Conservation (phyloP, 2,797 vertebrate species). For the Spondyliosoma cantharus region DNA sequence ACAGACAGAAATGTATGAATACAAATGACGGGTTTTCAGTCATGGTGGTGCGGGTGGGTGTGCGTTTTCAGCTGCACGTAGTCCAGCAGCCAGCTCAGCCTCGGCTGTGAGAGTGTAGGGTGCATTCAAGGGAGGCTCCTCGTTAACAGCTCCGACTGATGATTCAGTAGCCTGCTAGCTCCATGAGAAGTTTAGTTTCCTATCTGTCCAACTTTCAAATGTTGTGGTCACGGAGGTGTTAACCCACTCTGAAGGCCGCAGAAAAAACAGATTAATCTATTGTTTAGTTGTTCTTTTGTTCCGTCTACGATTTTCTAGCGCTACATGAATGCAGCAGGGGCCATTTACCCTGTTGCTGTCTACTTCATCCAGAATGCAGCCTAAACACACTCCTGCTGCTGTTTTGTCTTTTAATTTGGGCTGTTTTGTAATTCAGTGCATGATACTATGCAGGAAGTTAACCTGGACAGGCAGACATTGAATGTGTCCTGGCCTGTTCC, state of each 20-base stretch:
- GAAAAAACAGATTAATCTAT: background rate
- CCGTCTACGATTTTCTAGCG: background rate
- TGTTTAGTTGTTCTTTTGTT: background rate
- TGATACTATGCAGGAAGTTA: background rate
- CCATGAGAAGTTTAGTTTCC: background rate
- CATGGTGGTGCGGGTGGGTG: slow-evolving; percentile 45
- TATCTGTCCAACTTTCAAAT: too few relatives aligned
- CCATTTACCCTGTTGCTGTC: slow-evolving; percentile 37
- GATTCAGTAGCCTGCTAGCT: background rate
- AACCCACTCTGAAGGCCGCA: background rate
- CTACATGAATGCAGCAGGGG: slow-evolving; percentile 48
- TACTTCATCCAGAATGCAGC: slow-evolving; percentile 32
- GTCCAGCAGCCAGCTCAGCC: slow-evolving; percentile 36
- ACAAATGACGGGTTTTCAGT: slow-evolving; percentile 11
- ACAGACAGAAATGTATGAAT: background rate
- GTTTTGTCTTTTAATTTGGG: background rate
- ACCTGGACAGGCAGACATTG: background rate
- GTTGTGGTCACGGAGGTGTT: background rate
- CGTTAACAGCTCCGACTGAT: background rate
- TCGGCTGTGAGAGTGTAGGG: slow-evolving; percentile 22
- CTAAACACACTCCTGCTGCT: background rate
- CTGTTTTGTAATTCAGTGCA: background rate
- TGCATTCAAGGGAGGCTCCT: slow-evolving; percentile 60
- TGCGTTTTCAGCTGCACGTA: slow-evolving; percentile 83
- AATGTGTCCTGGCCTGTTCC: slow-evolving; percentile 19